Conservation (phyloP, 2,113 vertebrate genomes). For the Corythaeola cristata region DNA sequence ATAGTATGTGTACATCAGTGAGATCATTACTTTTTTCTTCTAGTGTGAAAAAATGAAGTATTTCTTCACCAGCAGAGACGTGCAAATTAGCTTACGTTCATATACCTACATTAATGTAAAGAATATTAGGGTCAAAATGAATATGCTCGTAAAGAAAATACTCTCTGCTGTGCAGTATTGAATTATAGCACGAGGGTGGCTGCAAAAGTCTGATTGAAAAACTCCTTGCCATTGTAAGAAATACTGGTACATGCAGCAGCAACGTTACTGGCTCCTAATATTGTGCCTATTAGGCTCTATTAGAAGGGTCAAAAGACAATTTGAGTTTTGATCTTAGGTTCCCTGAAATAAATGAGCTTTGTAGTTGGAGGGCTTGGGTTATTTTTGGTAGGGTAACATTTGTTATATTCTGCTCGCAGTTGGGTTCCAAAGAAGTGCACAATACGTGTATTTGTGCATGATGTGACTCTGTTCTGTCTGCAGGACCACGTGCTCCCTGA, state of each 20-base stretch:
- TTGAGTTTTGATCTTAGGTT: background rate
- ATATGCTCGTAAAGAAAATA: background rate
- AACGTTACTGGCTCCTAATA: background rate
- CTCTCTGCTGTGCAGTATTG: background rate
- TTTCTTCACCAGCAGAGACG: background rate
- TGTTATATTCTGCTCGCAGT: constrained; percentile 34
- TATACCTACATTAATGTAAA: background rate
- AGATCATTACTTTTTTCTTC: background rate
- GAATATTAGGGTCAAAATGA: background rate
- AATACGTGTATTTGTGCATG: background rate
- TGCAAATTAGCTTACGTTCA: background rate
- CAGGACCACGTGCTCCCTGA: constrained; percentile 15
- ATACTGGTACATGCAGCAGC: background rate
- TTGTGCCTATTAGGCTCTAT: fast-evolving
- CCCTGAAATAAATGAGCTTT: constrained; percentile 26
- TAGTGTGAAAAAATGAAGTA: background rate
- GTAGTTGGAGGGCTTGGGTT: background rate
- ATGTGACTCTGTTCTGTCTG: constrained; percentile 13
- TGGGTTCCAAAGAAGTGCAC: background rate
- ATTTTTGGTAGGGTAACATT: constrained; percentile 54
- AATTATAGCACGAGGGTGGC: background rate
- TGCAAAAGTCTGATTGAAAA: background rate
- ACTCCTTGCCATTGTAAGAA: background rate
- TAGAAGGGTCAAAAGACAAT: background rate
- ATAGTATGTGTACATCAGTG: background rate